A percentile compares a stretch with the other conserved stretches of the same genome.
These are phyloP conservation scores for Synergus itoensis DNA, from an alignment of 2,888 invertebrate species.

Conservation along the genomic window DNA sequence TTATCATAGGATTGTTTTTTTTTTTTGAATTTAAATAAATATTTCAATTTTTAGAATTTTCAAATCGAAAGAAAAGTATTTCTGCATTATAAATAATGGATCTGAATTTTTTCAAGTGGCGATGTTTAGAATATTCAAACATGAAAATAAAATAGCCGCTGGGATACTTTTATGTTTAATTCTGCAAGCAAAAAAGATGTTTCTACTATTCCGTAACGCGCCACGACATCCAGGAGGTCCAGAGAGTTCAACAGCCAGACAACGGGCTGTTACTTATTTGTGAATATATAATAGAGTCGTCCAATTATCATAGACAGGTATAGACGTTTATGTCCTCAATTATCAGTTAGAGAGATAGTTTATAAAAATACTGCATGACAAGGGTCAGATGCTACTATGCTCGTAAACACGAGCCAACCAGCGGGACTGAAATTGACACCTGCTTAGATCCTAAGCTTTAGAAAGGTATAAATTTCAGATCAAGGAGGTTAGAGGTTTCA, in stretches of 20 bases:
- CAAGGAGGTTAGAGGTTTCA: slow-evolving; percentile 5
- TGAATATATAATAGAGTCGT: slow-evolving; percentile 45
- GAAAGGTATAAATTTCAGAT: slow-evolving; percentile 11
- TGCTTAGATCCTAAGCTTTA: slow-evolving; percentile 25
- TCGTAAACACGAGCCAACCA: slow-evolving; percentile 22
- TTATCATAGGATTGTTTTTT: too few species aligned
- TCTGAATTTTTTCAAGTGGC: not conserved
- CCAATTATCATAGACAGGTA: slow-evolving; percentile 40
- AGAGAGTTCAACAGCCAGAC: slow-evolving; percentile 14
- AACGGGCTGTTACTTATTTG: slow-evolving; percentile 22
- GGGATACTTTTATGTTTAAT: not conserved
- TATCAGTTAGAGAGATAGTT: slow-evolving; percentile 52
- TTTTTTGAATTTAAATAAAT: too few species aligned
- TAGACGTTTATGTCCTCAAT: slow-evolving; percentile 43
- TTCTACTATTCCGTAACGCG: not conserved
- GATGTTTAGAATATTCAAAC: too few species aligned
- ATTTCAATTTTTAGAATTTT: too few species aligned
- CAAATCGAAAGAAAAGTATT: too few species aligned
- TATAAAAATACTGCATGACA: slow-evolving; percentile 46
- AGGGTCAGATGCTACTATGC: slow-evolving; percentile 39
- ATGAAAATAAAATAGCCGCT: not conserved
- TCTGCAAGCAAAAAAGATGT: slow-evolving; percentile 11
- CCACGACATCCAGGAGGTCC: slow-evolving; percentile 2
- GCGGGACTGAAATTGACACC: slow-evolving; percentile 38
- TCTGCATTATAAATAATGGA: too few species aligned